Conservation (phyloP, 2,113 vertebrate genomes). For the Shinisaurus crocodilurus region DNA sequence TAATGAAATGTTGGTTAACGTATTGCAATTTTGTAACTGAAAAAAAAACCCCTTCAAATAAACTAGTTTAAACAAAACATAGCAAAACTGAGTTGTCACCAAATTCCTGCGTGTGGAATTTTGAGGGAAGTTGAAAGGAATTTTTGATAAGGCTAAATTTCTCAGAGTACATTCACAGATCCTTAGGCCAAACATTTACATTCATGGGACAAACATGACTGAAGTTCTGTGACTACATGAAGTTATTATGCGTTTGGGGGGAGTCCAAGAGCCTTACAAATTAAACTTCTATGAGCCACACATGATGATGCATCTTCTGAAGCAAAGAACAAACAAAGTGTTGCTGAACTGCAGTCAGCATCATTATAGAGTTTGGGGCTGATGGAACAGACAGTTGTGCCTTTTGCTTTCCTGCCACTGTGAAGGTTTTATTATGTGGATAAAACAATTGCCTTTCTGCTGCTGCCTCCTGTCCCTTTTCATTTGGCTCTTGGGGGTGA, state of each 20-base stretch:
- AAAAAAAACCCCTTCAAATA: neutral
- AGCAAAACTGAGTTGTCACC: neutral
- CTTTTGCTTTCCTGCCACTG: slow-evolving; percentile 41
- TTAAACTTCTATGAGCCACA: neutral
- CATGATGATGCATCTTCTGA: neutral
- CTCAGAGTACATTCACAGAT: neutral
- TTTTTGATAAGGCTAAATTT: neutral
- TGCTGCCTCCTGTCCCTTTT: slow-evolving; percentile 23
- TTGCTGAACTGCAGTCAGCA: slow-evolving; percentile 28
- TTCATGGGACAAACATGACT: neutral
- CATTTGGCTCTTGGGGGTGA: slow-evolving; percentile 23
- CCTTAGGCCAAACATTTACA: neutral
- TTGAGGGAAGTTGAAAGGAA: neutral
- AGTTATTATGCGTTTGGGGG: neutral
- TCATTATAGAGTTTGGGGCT: neutral
- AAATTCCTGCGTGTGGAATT: neutral
- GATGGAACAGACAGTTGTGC: neutral
- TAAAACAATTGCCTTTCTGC: slow-evolving; percentile 41
- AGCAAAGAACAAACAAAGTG: neutral
- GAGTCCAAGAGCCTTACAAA: neutral
- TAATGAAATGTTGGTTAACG: neutral
- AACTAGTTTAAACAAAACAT: neutral
- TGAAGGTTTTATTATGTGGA: slow-evolving; percentile 23
- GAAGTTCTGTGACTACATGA: neutral
- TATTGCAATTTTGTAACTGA: neutral